Evolutionary conservation across 2,113 vertebrate genomes (phyloP).

Genomic region (Scytalopus superciliaris): DNA sequence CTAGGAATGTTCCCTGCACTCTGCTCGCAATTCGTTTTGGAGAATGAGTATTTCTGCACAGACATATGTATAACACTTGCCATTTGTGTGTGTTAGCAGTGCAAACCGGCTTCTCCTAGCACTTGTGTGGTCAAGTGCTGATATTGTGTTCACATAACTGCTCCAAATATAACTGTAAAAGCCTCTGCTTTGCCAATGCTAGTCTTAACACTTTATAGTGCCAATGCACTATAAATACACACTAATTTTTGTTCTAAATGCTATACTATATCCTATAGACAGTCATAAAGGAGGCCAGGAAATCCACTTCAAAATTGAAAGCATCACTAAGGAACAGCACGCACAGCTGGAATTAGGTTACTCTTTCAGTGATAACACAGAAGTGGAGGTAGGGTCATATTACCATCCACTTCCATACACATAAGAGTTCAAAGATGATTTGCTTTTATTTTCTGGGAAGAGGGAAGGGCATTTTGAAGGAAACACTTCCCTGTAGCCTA

Average conservation of each 20-base stretch:
- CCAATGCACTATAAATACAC: background rate
- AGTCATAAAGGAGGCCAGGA: background rate
- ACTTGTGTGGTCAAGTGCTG: background rate
- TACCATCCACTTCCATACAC: background rate
- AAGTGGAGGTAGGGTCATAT: background rate
- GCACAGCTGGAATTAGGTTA: background rate
- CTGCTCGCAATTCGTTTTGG: background rate
- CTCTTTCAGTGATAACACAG: background rate
- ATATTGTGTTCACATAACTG: background rate
- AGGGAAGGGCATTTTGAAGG: background rate
- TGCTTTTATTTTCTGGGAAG: background rate
- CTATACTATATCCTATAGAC: background rate
- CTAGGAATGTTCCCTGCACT: background rate
- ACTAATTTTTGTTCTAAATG: background rate
- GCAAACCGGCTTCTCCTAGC: background rate
- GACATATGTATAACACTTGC: background rate
- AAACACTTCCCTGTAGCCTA: background rate
- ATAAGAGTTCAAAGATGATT: background rate
- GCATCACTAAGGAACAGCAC: background rate
- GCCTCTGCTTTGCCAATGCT: background rate
- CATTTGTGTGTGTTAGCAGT: fast-evolving
- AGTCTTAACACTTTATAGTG: background rate
- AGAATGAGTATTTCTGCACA: background rate
- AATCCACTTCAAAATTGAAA: background rate
- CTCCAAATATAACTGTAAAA: background rate